Percentiles rank a stretch among this genome's conserved stretches.
These are phyloP conservation scores for Pissodes strobi DNA, from an alignment of 1,140 invertebrate species.

Conservation along the genomic window DNA sequence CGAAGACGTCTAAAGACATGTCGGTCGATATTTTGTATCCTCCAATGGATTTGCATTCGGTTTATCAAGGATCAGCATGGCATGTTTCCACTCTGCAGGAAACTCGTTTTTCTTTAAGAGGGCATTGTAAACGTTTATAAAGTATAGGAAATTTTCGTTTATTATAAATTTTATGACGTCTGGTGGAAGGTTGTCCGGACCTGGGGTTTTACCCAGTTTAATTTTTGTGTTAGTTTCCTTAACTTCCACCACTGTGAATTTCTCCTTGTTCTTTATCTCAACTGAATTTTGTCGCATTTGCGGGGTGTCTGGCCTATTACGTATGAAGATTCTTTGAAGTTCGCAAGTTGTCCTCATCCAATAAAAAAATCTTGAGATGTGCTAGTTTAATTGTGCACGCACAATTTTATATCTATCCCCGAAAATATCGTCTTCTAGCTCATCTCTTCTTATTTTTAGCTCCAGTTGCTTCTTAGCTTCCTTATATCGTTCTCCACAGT, in stretches of 20 bases:
- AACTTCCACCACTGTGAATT: not conserved
- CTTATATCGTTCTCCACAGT: too few species aligned
- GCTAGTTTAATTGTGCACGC: not conserved
- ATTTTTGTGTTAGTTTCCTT: not conserved
- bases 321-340: not conserved
- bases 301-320: not conserved
- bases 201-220: not conserved
- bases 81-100: not conserved
- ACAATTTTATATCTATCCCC: not conserved
- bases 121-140: not conserved
- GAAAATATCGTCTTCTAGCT: not conserved
- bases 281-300: not conserved
- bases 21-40: slow-evolving; percentile 24
- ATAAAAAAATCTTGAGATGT: too few species aligned
- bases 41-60: not conserved
- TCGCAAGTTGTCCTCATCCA: too few species aligned
- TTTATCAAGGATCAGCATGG: not conserved
- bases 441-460: not conserved
- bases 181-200: not conserved
- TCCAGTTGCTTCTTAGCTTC: too few species aligned
- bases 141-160: not conserved
- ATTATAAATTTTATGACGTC: not conserved
- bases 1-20: slow-evolving; percentile 42
- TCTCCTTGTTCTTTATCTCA: not conserved
- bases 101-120: not conserved